These are phyloP conservation scores for Ursus arctos DNA, from an alignment of 2,113 vertebrate species.

Conservation along the genomic window DNA sequence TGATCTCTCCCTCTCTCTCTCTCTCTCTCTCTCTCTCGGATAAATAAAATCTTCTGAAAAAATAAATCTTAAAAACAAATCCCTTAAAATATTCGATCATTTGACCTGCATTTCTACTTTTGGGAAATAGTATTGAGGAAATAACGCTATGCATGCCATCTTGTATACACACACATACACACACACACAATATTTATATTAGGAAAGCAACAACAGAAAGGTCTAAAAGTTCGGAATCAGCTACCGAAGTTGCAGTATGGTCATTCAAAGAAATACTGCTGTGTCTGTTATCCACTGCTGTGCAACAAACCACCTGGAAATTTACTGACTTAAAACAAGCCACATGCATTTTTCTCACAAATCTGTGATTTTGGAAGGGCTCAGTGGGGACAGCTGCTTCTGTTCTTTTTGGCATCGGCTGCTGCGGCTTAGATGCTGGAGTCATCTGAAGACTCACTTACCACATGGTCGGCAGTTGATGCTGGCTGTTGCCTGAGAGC, in stretches of 20 bases:
- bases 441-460: neutral
- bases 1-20: neutral
- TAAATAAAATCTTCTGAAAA: neutral
- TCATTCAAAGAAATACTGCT: neutral
- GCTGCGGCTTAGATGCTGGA: neutral
- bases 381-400: neutral
- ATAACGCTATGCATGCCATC: neutral
- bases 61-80: neutral
- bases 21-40: neutral
- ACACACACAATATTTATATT: neutral
- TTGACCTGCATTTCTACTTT: neutral
- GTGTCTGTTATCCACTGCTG: neutral
- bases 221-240: neutral
- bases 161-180: neutral
- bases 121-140: constrained; percentile 20
- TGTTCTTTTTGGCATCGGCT: neutral
- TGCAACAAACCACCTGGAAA: neutral
- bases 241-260: neutral
- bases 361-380: neutral
- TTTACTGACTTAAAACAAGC: neutral
- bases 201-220: neutral
- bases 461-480: neutral
- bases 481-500: neutral
- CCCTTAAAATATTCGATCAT: neutral
- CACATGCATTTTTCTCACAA: neutral